phyloP scores from a whole-genome alignment of 30 jellyfish, hydroid and myxozoan genomes.

The Chrysaora quinquecirrha region DNA sequence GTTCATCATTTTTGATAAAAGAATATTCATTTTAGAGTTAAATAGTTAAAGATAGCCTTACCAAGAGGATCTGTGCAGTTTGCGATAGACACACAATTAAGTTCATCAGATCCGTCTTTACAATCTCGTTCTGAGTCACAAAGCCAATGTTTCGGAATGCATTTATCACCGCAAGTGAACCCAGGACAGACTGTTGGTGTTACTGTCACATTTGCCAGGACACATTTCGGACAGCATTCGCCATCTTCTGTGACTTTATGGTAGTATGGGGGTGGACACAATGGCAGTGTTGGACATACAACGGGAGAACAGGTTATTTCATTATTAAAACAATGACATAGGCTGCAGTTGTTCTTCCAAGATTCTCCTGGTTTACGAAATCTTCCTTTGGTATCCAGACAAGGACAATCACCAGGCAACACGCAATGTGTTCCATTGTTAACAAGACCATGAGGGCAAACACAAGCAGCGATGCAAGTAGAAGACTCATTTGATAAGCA shows the following conservation, averaged over 20 bases:
- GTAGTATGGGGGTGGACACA: conserved; percentile 62
- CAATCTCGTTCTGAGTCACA: conserved; percentile 90
- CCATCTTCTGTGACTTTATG: conserved; percentile 5
- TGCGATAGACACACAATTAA: conserved; percentile 47
- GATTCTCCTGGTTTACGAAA: conserved; percentile 61
- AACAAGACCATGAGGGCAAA: conserved; percentile 58
- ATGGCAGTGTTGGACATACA: conserved; percentile 54
- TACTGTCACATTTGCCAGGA: conserved; percentile 23
- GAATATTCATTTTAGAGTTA: no score
- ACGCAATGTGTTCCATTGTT: conserved; percentile 86
- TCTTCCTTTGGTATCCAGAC: conserved; percentile 55
- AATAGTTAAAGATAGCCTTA: conserved; percentile 5
- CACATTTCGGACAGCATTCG: conserved; percentile 82
- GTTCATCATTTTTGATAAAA: no score
- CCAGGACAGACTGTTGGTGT: conserved; percentile 60
- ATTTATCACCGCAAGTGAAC: conserved; percentile 63
- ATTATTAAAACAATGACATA: conserved; percentile 67
- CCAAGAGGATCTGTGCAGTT: conserved; percentile 57
- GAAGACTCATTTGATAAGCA: conserved; percentile 19
- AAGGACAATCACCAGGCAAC: conserved; percentile 78
- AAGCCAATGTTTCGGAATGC: conserved; percentile 73
- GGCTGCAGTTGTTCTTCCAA: conserved; percentile 56
- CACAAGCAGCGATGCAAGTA: conserved; percentile 67
- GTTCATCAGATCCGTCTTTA: conserved; percentile 69
- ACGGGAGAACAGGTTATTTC: conserved; percentile 14